These are phyloP conservation scores for Xiphias gladius DNA, from an alignment of 2,113 vertebrate genomes.

Conservation along the genomic window DNA sequence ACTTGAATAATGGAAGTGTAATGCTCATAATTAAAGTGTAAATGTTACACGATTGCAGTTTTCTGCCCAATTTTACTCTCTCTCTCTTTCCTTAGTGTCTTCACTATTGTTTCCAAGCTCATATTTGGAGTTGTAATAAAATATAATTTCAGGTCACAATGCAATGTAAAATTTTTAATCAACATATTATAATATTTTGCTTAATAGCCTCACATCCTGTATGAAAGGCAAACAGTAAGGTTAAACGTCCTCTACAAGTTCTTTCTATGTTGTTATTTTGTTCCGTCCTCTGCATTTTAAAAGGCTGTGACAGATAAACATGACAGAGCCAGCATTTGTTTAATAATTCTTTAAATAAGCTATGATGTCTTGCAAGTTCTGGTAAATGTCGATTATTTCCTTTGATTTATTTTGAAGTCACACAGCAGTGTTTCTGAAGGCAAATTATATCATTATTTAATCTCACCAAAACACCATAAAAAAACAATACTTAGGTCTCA, in stretches of 20 bases:
- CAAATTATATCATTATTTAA: constrained; percentile 2
- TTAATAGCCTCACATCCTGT: not conserved
- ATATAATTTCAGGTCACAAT: not conserved
- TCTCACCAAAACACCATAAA: not conserved
- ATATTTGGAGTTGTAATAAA: not conserved
- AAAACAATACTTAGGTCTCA: not conserved
- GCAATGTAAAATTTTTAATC: not conserved
- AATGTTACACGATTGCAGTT: not conserved
- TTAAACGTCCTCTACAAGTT: not conserved
- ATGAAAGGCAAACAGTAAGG: not conserved
- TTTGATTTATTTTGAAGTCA: constrained; percentile 1
- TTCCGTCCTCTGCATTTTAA: constrained; percentile 12
- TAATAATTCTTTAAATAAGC: constrained; percentile 27
- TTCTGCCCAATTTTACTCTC: not conserved
- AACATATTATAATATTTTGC: not conserved
- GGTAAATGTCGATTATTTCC: constrained; percentile 16
- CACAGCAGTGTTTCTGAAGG: not conserved
- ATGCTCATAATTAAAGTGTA: not conserved
- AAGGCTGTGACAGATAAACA: not conserved
- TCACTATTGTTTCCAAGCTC: not conserved
- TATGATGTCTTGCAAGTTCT: constrained; percentile 23
- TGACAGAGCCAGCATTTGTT: constrained; percentile 17
- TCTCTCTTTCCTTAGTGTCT: too few species aligned
- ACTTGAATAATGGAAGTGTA: not conserved
- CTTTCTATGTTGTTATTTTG: constrained; percentile 1